phyloP scores from a whole-genome alignment of 2,113 vertebrate genomes.

The Chrysochloris asiatica region DNA sequence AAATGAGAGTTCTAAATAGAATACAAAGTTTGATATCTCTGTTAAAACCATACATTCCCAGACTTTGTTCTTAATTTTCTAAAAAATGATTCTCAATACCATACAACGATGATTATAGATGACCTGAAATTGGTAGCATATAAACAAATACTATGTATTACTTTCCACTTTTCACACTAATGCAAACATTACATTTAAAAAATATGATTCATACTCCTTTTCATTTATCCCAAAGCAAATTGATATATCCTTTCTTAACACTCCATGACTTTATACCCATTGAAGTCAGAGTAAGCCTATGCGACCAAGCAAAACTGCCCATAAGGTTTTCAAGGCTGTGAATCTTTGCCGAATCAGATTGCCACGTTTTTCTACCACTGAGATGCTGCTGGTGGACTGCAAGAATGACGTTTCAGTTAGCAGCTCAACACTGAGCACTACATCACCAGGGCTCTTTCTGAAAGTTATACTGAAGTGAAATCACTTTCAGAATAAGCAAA shows the following conservation, averaged over 20 bases:
- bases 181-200: background rate
- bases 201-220: background rate
- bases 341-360: background rate
- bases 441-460: background rate
- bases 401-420: background rate
- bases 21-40: background rate
- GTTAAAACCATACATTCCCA: background rate
- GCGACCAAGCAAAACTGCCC: background rate
- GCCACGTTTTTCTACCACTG: background rate
- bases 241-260: background rate
- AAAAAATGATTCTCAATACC: background rate
- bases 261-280: background rate
- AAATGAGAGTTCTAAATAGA: background rate
- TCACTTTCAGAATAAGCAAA: background rate
- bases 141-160: background rate
- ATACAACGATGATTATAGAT: background rate
- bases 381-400: background rate
- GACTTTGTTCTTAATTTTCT: background rate
- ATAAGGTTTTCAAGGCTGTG: background rate
- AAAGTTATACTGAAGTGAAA: background rate
- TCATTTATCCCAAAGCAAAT: background rate
- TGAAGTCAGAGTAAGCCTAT: background rate
- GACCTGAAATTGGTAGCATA: background rate
- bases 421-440: background rate
- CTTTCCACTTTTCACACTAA: background rate